Evolutionary conservation across 2,797 vertebrate genomes (phyloP).

Genomic region (Limnodromus scolopaceus): DNA sequence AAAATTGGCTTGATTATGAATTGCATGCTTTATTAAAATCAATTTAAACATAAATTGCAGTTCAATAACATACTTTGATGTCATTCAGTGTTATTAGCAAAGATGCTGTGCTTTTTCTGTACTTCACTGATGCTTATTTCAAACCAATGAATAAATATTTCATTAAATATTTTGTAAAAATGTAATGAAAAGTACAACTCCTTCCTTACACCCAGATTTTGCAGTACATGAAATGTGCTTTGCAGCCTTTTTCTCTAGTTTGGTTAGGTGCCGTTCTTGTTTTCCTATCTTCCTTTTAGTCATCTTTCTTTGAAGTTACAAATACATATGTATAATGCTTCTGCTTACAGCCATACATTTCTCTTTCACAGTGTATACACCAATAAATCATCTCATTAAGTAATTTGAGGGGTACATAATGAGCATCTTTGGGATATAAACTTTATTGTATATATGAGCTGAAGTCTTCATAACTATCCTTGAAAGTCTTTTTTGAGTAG

Average conservation of each 20-base stretch:
- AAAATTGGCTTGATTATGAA: constrained; percentile 51
- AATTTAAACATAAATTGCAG: constrained; percentile 22
- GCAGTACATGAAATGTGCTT: not conserved
- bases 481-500: constrained; percentile 35
- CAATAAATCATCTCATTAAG: constrained; percentile 30
- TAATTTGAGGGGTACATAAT: constrained; percentile 14
- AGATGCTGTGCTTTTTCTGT: not conserved
- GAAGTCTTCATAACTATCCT: constrained; percentile 22
- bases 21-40: constrained; percentile 28
- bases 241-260: not conserved
- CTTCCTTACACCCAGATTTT: not conserved
- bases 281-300: not conserved
- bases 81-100: not conserved
- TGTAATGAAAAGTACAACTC: not conserved
- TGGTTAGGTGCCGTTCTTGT: not conserved
- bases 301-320: not conserved
- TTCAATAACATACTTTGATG: constrained; percentile 5
- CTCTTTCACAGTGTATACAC: not conserved
- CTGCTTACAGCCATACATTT: not conserved
- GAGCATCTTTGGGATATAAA: constrained; percentile 16
- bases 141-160: not conserved
- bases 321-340: not conserved
- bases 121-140: not conserved
- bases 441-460: not conserved
- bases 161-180: not conserved